Conservation (phyloP, 2,113 vertebrate genomes). For the Heliornis fulica region DNA sequence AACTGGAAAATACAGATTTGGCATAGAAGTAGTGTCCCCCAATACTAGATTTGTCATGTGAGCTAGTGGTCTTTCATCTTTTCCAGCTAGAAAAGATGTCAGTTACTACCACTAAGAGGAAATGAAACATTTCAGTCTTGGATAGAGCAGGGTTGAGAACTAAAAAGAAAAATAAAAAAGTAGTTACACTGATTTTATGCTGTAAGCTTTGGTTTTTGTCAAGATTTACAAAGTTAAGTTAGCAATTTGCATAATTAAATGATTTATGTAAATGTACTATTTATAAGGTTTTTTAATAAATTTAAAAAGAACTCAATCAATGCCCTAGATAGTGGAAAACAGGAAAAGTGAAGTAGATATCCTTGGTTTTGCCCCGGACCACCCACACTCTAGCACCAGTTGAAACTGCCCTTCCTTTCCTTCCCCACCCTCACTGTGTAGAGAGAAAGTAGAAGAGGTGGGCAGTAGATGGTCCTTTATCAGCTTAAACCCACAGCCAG, state of each 20-base stretch:
- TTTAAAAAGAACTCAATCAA: neutral
- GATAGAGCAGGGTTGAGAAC: neutral
- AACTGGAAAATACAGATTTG: neutral
- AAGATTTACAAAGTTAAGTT: neutral
- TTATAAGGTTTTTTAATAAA: too few species aligned
- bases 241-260: neutral
- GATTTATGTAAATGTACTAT: neutral
- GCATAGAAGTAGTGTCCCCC: neutral
- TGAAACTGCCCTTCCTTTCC: neutral
- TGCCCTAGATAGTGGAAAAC: neutral
- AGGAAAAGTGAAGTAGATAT: neutral
- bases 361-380: neutral
- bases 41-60: neutral
- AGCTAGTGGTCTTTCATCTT: neutral
- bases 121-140: neutral
- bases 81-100: neutral
- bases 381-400: neutral
- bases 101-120: neutral
- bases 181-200: neutral
- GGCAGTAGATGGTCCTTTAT: fast-evolving
- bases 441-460: neutral
- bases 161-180: neutral
- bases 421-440: neutral
- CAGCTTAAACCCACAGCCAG: neutral
- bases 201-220: neutral